Evolutionary conservation across 2,797 vertebrate genomes (phyloP), one percentile per base, ranked within the genome.

Genomic region (Emydoidea blandingii): DNA sequence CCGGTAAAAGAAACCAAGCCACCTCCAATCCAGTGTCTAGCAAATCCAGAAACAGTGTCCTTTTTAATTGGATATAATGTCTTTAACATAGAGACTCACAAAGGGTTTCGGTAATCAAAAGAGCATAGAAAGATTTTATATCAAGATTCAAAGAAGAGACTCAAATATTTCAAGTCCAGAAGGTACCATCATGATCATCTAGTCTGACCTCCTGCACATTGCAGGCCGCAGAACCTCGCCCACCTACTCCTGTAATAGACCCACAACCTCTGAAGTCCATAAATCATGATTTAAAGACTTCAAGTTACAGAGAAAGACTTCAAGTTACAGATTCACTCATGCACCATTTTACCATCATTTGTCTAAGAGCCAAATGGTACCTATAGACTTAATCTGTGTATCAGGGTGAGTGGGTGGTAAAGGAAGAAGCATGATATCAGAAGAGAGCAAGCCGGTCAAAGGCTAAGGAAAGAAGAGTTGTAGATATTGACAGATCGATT

Each of bases 31-130:
- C 41, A 21, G 14, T 54, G 19, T 27, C 89, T 83, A 12, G 37
- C 87, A 81, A 92, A 89, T 84, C 49, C 65, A 92, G 81, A 91
- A 76, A 79, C 68, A 16, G 29, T 59, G 5, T 37, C 41, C 41
- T n/a, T 1, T 80, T 89, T 93, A 83, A 80, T 92, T 37, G 34
- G 1, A 0, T 56, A 6, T 72, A 54, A 29, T 44, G 23, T 54
- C 76, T 90, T 86, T 83, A 62, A 34, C 81, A 83, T 57, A 18
- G 34, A 29, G 47, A 57, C 18, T 49, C 81, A 31, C 5, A n/a
- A 86, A 74, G 68, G 53, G 68, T 56, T 91, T 88, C 37, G 41
- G 44, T 47, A n/a, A 52, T 88, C 8, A 8, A 10, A 59, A 14
- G 6, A 84, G 37, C 80, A 86, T 12, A n/a, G 34, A 85, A 29